A percentile compares a stretch with the other conserved stretches of the same genome.
phyloP scores from a whole-genome alignment of 1,140 invertebrate genomes.

The Rhizoglyphus robini region DNA sequence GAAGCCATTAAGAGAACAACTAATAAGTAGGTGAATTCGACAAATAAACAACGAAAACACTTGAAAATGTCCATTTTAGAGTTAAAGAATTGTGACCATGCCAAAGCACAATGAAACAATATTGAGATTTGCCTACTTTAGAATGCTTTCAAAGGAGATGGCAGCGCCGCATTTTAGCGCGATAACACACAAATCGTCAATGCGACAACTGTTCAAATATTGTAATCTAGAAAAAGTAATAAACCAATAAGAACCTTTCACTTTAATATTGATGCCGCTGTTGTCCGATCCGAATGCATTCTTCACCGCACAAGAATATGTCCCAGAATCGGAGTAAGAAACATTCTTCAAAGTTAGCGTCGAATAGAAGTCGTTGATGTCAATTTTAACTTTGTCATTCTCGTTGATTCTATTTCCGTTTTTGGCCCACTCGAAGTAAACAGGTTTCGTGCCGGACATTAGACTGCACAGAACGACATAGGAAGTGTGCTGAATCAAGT shows the following conservation, averaged over 20 bases:
- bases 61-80: neutral
- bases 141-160: neutral
- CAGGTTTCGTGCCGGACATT: neutral
- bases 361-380: neutral
- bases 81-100: neutral
- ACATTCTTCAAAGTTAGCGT: neutral
- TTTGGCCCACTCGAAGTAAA: neutral
- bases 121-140: neutral
- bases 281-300: neutral
- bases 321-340: neutral
- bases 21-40: too few relatives aligned
- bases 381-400: neutral
- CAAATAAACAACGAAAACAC: neutral
- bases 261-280: neutral
- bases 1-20: neutral
- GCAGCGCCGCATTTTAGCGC: neutral
- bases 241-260: conserved; percentile 1
- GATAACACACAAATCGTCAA: neutral
- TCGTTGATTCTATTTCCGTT: neutral
- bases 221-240: neutral
- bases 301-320: neutral
- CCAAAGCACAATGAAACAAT: neutral
- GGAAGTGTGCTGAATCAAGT: neutral
- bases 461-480: neutral
- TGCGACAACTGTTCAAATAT: too few relatives aligned